A percentile compares a stretch with the other conserved stretches of the same genome.
phyloP scores from a whole-genome alignment of 2,888 invertebrate genomes.

The Mesorhabditis spiculigera region DNA sequence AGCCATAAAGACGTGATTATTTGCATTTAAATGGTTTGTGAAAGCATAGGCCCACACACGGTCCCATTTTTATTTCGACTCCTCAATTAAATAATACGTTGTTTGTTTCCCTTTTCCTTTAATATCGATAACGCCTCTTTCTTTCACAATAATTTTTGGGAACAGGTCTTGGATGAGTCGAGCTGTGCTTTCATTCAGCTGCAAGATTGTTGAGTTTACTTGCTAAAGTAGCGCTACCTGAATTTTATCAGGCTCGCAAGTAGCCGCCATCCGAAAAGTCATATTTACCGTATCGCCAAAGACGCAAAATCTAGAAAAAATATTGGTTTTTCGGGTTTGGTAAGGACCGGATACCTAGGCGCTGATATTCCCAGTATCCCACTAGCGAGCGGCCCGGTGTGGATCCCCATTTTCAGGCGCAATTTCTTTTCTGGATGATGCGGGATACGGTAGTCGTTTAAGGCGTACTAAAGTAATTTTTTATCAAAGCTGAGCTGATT shows the following conservation, averaged over 20 bases:
- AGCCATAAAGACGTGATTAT: too few species aligned
- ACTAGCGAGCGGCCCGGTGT: conserved; percentile 33
- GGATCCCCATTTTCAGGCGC: conserved; percentile 32
- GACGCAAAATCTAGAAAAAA: conserved; percentile 30
- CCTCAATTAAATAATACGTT: neutral
- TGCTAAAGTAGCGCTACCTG: conserved; percentile 17
- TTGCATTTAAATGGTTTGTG: too few species aligned
- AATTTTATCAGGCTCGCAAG: conserved; percentile 28
- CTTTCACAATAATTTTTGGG: conserved; percentile 12
- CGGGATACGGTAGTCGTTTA: conserved; percentile 24
- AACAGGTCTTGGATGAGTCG: neutral
- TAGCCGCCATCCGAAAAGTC: conserved; percentile 39
- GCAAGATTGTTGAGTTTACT: conserved; percentile 8
- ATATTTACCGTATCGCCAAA: conserved; percentile 41
- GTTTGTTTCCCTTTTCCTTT: conserved; percentile 19
- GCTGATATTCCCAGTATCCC: conserved; percentile 39
- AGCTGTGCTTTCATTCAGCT: conserved; percentile 15
- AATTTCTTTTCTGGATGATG: conserved; percentile 28
- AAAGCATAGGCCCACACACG: too few species aligned
- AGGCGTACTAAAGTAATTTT: conserved; percentile 14
- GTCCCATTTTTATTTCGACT: neutral
- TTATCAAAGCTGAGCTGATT: neutral
- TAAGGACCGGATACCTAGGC: conserved; percentile 19
- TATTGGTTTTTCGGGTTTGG: neutral
- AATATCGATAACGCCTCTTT: conserved; percentile 33